These are phyloP conservation scores for Zaprionus taronus DNA, from an alignment of 1,140 invertebrate species.

Conservation along the genomic window DNA sequence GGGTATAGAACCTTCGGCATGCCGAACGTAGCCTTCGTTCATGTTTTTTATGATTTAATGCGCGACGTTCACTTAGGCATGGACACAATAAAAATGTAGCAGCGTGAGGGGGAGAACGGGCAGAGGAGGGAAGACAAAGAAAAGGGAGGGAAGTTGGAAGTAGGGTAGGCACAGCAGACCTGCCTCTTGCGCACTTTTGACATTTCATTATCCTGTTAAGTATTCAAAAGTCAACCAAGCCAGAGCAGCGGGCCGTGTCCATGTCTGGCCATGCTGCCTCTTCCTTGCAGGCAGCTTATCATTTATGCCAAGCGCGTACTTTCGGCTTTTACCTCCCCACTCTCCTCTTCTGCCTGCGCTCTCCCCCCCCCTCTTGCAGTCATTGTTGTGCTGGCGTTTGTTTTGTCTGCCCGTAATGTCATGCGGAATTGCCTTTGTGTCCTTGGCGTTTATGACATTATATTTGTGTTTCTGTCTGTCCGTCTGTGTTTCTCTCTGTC, in stretches of 20 bases:
- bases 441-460: constrained; percentile 82
- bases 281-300: constrained; percentile 59
- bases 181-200: constrained; percentile 79
- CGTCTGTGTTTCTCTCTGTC: background rate
- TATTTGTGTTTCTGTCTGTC: constrained; percentile 62
- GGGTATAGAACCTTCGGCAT: too few species aligned
- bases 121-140: background rate
- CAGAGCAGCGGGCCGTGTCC: constrained; percentile 28
- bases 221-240: constrained; percentile 78
- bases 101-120: constrained; percentile 1
- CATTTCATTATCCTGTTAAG: constrained; percentile 83
- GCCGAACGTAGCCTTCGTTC: background rate
- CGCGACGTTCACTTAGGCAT: constrained; percentile 79
- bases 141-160: background rate
- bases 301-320: constrained; percentile 80
- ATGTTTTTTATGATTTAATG: constrained; percentile 74
- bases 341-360: background rate
- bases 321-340: constrained; percentile 68
- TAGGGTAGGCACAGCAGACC: constrained; percentile 47
- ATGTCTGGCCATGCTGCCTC: constrained; percentile 39
- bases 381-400: constrained; percentile 60
- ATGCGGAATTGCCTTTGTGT: constrained; percentile 81
- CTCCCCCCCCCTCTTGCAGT: background rate
- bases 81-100: constrained; percentile 73
- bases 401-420: constrained; percentile 78